Percentiles rank a stretch among this genome's conserved stretches.
phyloP scores from a whole-genome alignment of 2,797 vertebrate species.

The Pyrocephalus nanus region DNA sequence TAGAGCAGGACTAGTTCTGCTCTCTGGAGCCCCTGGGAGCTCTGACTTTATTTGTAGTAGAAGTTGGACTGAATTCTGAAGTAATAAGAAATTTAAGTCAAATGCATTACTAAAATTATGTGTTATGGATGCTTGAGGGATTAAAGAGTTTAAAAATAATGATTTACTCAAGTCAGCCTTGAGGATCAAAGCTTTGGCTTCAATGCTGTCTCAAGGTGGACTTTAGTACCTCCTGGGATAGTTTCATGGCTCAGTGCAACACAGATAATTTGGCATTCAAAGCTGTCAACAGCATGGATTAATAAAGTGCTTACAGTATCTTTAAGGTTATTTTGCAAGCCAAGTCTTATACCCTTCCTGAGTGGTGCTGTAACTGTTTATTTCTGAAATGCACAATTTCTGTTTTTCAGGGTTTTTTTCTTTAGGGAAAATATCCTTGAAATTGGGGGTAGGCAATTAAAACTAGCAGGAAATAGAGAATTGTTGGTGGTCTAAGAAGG shows the following conservation, averaged over 20 bases:
- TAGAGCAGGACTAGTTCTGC: neutral
- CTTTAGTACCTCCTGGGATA: conserved; percentile 23
- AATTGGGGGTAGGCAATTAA: neutral
- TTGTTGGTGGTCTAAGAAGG: conserved; percentile 25
- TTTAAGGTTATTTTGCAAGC: conserved; percentile 26
- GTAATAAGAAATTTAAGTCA: conserved; percentile 17
- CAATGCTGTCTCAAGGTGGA: conserved; percentile 41
- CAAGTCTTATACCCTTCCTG: neutral
- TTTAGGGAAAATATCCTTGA: neutral
- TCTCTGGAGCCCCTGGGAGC: neutral
- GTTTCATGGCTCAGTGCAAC: conserved; percentile 28
- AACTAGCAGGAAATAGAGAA: conserved; percentile 8
- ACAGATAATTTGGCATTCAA: conserved; percentile 28
- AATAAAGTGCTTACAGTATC: conserved; percentile 21
- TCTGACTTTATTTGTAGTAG: conserved; percentile 4
- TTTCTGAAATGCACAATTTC: conserved; percentile 8
- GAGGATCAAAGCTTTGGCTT: conserved; percentile 60
- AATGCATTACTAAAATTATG: conserved; percentile 31
- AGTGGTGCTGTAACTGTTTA: neutral
- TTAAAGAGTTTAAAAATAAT: conserved; percentile 50
- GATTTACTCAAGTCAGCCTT: conserved; percentile 50
- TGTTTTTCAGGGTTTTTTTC: neutral
- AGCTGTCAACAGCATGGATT: conserved; percentile 31
- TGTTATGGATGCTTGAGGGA: conserved; percentile 27
- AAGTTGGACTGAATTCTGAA: conserved; percentile 21